Evolutionary conservation across 2,888 invertebrate species (phyloP), one percentile per base, ranked within the genome.

Genomic region (Lymantria dispar): DNA sequence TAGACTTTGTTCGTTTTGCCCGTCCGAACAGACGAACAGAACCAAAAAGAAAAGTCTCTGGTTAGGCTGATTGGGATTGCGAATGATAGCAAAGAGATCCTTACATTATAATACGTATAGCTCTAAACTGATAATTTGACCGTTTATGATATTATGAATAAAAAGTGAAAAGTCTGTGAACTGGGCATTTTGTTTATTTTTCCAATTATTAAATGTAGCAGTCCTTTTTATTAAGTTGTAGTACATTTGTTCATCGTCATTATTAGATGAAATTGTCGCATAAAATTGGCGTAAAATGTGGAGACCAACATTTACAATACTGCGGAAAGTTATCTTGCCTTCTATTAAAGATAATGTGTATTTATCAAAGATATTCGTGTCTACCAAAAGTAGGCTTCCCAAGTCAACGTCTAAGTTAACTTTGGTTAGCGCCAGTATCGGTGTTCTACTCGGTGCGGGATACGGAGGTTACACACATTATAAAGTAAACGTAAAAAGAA

Each of bases 371-470:
- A 49, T 79, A 50, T 70, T 76, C 43, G 85, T 87, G 64, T 83
- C 88, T 2, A 82, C 83, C 1, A 85, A 78, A 70, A 78, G 76
- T 74, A 84, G 83, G 66, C 56, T 77, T 11, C 80, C 87, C 47
- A 82, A 72, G 58, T 89, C 89, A 7, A 81, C 86, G 9, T 74
- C 80, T 0, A 94, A 92, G 67, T 68, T 93, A 58, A 92, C 93
- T 22, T 58, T 94, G 31, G 78, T 94, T 1, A 93, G 94, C 55
- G 92, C 93, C 0, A 89, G 90, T 68, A 81, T 94, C 47, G 94
- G 94, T 42, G 87, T 92, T 7, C 78, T 92, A 1, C 70, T 92
- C 3, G 94, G 94, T 1, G 92, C 92, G 0, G 91, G 91, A 0
- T 93, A 93, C 68, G 88, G 91, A 54, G 91, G 89, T 53, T 92